A percentile compares a stretch with the other conserved stretches of the same genome.
phyloP scores from a whole-genome alignment of 2,888 invertebrate species.

The Drosophila rellima region DNA sequence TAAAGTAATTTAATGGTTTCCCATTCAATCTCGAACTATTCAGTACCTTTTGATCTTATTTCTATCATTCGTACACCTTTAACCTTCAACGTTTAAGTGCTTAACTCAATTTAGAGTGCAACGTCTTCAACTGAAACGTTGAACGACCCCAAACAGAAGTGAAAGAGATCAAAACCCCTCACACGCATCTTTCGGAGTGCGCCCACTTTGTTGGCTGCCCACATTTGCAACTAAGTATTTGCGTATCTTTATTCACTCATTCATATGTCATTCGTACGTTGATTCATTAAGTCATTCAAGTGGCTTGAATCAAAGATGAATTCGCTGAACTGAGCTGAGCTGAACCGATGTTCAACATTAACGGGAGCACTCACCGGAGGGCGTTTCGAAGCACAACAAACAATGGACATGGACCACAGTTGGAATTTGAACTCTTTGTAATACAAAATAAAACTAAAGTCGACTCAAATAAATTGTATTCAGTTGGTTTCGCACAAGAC shows the following conservation, averaged over 20 bases:
- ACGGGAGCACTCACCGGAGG: constrained; percentile 39
- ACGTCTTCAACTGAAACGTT: constrained; percentile 50
- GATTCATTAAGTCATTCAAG: constrained; percentile 69
- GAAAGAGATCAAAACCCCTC: not conserved
- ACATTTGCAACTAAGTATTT: constrained; percentile 29
- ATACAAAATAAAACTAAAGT: constrained; percentile 4
- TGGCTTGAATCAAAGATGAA: constrained; percentile 49
- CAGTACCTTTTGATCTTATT: not conserved
- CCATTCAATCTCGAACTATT: not conserved
- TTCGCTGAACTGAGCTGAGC: constrained; percentile 1
- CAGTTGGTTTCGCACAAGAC: constrained; percentile 33
- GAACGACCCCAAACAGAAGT: constrained; percentile 52
- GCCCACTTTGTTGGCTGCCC: constrained; percentile 28
- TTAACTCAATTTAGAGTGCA: constrained; percentile 35
- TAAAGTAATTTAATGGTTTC: not conserved
- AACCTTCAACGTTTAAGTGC: constrained; percentile 6
- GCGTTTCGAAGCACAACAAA: not conserved
- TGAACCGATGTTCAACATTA: constrained; percentile 13
- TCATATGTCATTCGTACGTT: constrained; percentile 29
- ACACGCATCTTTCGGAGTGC: constrained; percentile 9
- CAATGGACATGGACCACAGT: constrained; percentile 16
- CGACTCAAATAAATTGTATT: constrained; percentile 46
- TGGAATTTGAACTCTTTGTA: constrained; percentile 21
- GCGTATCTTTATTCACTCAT: constrained; percentile 33
- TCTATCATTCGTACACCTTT: not conserved